Evolutionary conservation across 2,113 vertebrate species (phyloP).

Genomic region (Cisticola juncidis): DNA sequence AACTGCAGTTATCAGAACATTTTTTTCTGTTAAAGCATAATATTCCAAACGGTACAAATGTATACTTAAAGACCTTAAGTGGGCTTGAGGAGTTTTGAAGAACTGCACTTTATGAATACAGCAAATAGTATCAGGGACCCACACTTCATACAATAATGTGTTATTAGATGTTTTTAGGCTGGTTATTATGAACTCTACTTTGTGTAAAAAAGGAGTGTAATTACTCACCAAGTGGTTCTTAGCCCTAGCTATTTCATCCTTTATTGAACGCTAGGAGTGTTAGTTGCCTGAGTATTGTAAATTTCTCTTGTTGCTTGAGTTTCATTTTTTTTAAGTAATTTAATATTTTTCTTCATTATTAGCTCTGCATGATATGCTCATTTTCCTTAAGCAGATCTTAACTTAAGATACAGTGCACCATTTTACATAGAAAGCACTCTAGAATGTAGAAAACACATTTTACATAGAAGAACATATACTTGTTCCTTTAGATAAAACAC

Average conservation of each 20-base stretch:
- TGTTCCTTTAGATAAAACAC: neutral
- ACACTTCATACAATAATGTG: neutral
- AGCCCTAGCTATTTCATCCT: neutral
- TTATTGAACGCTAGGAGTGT: neutral
- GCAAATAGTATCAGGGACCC: neutral
- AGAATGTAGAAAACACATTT: neutral
- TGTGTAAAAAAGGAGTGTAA: neutral
- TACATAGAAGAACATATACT: neutral
- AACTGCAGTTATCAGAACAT: neutral
- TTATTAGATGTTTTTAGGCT: neutral
- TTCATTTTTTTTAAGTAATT: neutral
- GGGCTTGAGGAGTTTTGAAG: neutral
- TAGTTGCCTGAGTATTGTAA: neutral
- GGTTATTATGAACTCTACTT: neutral
- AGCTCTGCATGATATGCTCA: neutral
- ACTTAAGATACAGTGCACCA: neutral
- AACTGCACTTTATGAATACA: neutral
- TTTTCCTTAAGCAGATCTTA: constrained; percentile 30
- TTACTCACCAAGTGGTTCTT: neutral
- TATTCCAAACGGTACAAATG: neutral
- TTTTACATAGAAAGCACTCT: neutral
- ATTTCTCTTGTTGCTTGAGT: neutral
- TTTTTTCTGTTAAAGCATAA: neutral
- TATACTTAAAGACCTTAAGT: neutral
- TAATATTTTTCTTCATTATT: constrained; percentile 24